Conservation (phyloP, 2,797 vertebrate genomes). For the Eulemur mongoz region DNA sequence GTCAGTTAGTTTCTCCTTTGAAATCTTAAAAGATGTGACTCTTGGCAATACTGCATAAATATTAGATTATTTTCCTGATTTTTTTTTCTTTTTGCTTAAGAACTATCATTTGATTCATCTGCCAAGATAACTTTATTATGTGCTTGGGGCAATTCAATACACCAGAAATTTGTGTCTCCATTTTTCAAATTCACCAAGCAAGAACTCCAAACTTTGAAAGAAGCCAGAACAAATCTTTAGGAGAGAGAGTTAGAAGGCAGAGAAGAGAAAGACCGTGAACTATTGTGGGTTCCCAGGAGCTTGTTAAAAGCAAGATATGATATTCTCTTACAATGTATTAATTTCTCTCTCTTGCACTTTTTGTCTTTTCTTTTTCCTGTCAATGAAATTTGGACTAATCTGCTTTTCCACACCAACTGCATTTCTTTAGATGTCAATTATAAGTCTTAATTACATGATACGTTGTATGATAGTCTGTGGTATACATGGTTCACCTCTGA, state of each 20-base stretch:
- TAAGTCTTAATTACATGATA: background rate
- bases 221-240: slow-evolving; percentile 28
- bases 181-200: slow-evolving; percentile 58
- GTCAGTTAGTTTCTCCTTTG: slow-evolving; percentile 57
- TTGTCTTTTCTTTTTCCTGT: background rate
- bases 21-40: slow-evolving; percentile 71
- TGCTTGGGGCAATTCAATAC: slow-evolving; percentile 21
- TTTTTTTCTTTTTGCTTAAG: slow-evolving; percentile 33
- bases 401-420: background rate
- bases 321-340: background rate
- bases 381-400: background rate
- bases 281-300: background rate
- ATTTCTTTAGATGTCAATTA: background rate
- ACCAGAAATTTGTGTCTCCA: slow-evolving; percentile 38
- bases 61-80: slow-evolving; percentile 47
- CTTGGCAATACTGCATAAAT: slow-evolving; percentile 55
- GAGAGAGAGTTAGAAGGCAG: background rate
- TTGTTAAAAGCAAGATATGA: background rate
- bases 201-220: background rate
- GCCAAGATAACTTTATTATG: slow-evolving; percentile 67
- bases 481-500: background rate
- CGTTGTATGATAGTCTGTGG: background rate
- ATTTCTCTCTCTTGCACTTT: background rate
- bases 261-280: background rate
- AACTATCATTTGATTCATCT: slow-evolving; percentile 56